Evolutionary conservation across 2,888 invertebrate species (phyloP), one percentile per base, ranked within the genome.

Genomic region (Seira ritae): DNA sequence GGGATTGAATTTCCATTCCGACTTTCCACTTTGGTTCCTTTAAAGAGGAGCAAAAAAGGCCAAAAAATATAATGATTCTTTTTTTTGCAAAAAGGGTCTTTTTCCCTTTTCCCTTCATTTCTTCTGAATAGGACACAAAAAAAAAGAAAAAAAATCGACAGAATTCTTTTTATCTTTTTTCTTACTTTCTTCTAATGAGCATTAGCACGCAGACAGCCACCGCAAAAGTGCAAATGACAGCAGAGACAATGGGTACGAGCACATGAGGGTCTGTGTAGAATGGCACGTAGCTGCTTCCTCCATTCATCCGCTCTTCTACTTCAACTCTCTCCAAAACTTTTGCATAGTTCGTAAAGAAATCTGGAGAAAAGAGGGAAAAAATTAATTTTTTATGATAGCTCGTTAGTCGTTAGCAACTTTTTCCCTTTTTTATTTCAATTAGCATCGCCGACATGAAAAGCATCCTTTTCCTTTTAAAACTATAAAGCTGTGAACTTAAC

Each of bases 231-330:
- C 92, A 90, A 31, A 92, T 89, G 12, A 92, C 90, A 0, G 91
- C 91, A 69, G 92, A 92, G 46, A 91, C 89, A 1, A 92, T 90
- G 0, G 92, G 92, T 1, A 92, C 91, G 20, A 92, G 89, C 2
- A 92, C 90, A 87, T 92, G 92, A 0, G 92, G 90, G 65, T 92
- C 90, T 82, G 91, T 91, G 71, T 91, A 91, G 10, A 91, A 90
- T 15, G 90, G 89, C 15, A 75, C 65, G n/a, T 60, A 24, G 24
- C 15, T 76, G n/a, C 20, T 50, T 15, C 55, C 70, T 31, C 66
- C 81, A 66, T 65, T 78, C 42, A 42, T 60, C 17, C 31, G 22
- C 10, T 77, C 70, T 17, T 71, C 68, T 55, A 37, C 37, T 50
- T 77, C 83, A 20, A 71, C 72, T 24, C 69, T 55, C 42, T 78